phyloP scores from a whole-genome alignment of 2,113 vertebrate genomes.

The Orthonyx spaldingii region DNA sequence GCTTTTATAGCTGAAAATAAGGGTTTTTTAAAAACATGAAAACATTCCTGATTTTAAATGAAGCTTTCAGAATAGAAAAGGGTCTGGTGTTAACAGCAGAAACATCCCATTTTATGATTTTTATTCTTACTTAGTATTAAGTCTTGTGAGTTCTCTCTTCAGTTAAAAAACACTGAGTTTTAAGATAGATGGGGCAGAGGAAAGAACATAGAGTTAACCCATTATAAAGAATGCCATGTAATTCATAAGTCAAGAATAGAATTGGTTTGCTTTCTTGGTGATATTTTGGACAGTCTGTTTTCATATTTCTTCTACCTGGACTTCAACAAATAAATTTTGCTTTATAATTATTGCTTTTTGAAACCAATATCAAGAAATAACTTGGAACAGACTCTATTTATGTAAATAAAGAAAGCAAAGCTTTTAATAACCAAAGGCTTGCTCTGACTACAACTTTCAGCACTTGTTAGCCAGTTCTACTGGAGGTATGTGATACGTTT shows the following conservation, averaged over 20 bases:
- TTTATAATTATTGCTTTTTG: background rate
- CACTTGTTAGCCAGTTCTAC: background rate
- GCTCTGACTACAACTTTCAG: background rate
- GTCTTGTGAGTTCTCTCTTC: background rate
- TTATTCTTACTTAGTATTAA: background rate
- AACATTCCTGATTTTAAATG: background rate
- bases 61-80: background rate
- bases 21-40: background rate
- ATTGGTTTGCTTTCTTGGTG: background rate
- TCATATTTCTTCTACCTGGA: background rate
- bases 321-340: background rate
- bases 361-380: background rate
- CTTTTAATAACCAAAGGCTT: fast-evolving
- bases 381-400: background rate
- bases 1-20: background rate
- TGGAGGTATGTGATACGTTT: fast-evolving
- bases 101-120: background rate
- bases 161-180: background rate
- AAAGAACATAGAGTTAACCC: fast-evolving
- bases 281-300: background rate
- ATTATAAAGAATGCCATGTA: background rate
- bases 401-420: background rate
- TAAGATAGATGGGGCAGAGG: background rate
- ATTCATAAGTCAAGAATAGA: background rate
- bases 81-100: background rate